Evolutionary conservation across 2,113 vertebrate genomes (phyloP).

Genomic region (Coryphaenoides rupestris): DNA sequence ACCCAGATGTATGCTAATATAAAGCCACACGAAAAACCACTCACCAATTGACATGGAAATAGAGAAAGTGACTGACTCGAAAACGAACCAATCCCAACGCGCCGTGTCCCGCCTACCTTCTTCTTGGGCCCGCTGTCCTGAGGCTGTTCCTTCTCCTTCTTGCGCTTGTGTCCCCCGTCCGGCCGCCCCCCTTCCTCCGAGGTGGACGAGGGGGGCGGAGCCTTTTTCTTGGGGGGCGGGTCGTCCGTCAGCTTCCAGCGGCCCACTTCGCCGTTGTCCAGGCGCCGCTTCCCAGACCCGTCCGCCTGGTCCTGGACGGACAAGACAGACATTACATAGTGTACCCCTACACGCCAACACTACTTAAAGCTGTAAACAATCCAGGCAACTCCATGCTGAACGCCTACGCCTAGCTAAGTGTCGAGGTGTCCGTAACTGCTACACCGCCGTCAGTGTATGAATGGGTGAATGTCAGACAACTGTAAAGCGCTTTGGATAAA

Average conservation of each 20-base stretch:
- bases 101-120: constrained; percentile 67
- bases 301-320: constrained; percentile 78
- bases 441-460: no score
- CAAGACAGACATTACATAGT: no score
- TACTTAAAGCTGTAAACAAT: no score
- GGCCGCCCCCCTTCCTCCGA: constrained; percentile 65
- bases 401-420: no score
- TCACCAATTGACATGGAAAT: not conserved
- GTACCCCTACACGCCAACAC: no score
- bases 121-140: constrained; percentile 76
- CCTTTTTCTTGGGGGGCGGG: constrained; percentile 77
- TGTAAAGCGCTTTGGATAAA: no score
- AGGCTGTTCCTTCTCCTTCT: constrained; percentile 83
- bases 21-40: no score
- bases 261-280: constrained; percentile 85
- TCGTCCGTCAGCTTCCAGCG: constrained; percentile 88
- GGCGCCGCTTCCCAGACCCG: constrained; percentile 77
- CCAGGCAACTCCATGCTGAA: no score
- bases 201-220: constrained; percentile 44
- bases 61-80: not conserved
- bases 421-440: no score
- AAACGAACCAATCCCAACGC: not conserved
- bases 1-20: no score
- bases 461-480: no score
- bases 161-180: constrained; percentile 76